phyloP scores from a whole-genome alignment of 2,797 vertebrate genomes.

The Esox masquinongy region DNA sequence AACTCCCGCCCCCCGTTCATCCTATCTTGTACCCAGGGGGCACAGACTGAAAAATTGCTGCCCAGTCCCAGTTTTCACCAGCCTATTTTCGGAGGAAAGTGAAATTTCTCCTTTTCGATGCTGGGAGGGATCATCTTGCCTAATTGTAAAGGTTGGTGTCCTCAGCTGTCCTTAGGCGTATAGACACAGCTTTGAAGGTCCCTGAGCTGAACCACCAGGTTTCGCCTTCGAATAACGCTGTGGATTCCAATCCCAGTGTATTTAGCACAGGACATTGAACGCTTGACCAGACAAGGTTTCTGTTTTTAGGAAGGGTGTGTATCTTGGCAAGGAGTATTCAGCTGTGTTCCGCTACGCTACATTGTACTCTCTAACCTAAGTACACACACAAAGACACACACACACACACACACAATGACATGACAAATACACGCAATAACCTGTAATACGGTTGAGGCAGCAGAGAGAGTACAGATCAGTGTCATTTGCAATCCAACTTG shows the following conservation, averaged over 20 bases:
- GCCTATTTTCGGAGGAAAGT: background rate
- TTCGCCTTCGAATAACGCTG: background rate
- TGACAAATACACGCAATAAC: constrained; percentile 16
- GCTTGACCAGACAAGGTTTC: background rate
- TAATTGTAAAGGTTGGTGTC: background rate
- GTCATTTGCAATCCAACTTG: constrained; percentile 24
- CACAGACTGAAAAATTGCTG: constrained; percentile 22
- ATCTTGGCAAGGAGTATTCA: background rate
- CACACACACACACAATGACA: constrained; percentile 19
- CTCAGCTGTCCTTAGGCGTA: background rate
- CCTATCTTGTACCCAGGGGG: background rate
- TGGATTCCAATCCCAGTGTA: background rate
- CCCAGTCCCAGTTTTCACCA: constrained; percentile 17
- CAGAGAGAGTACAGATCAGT: constrained; percentile 28
- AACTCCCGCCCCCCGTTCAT: background rate
- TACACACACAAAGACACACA: constrained; percentile 11
- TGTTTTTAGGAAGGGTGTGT: constrained; percentile 10
- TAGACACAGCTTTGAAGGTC: background rate
- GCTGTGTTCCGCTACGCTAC: background rate
- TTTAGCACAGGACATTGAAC: background rate
- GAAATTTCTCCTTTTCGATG: no score
- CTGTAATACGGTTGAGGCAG: constrained; percentile 7
- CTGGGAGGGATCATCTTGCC: background rate
- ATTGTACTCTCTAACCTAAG: no score
- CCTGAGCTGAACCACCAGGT: background rate